Conservation (phyloP, 2,797 vertebrate species). For the Phalloptychus januarius region DNA sequence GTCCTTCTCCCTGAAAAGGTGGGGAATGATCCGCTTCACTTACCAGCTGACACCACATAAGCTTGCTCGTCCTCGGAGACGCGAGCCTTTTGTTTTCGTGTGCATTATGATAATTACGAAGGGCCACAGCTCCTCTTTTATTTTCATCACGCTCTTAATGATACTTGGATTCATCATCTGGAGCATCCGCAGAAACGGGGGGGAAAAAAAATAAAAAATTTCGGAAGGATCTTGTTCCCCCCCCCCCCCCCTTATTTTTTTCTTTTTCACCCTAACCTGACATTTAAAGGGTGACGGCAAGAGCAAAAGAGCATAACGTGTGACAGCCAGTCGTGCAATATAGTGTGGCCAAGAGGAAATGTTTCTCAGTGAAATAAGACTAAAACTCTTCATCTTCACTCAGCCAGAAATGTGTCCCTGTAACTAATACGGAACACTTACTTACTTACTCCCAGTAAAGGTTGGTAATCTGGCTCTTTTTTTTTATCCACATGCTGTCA, state of each 20-base stretch:
- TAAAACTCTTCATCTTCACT: constrained; percentile 38
- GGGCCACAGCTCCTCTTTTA: constrained; percentile 70
- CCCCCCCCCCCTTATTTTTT: too few relatives aligned
- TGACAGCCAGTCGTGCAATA: constrained; percentile 58
- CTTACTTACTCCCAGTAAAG: constrained; percentile 40
- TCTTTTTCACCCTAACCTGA: constrained; percentile 57
- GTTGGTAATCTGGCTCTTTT: constrained; percentile 49
- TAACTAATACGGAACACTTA: constrained; percentile 39
- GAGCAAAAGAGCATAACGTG: constrained; percentile 56
- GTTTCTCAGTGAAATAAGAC: constrained; percentile 41
- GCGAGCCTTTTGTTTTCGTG: constrained; percentile 75
- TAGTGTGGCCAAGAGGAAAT: constrained; percentile 48
- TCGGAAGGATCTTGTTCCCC: constrained; percentile 21
- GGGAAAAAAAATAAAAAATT: not conserved
- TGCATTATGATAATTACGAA: constrained; percentile 80
- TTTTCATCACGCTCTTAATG: constrained; percentile 70
- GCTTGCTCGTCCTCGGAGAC: constrained; percentile 76
- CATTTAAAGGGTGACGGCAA: constrained; percentile 70
- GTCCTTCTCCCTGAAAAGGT: constrained; percentile 63
- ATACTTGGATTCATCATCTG: constrained; percentile 60
- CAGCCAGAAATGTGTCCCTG: constrained; percentile 32
- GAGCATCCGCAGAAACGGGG: constrained; percentile 8
- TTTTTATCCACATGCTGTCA: constrained; percentile 62
- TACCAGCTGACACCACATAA: constrained; percentile 79
- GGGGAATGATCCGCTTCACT: constrained; percentile 77